Percentiles rank a stretch among this genome's conserved stretches.
phyloP scores from a whole-genome alignment of 2,888 invertebrate genomes.

The Noctuana brunneofusca region DNA sequence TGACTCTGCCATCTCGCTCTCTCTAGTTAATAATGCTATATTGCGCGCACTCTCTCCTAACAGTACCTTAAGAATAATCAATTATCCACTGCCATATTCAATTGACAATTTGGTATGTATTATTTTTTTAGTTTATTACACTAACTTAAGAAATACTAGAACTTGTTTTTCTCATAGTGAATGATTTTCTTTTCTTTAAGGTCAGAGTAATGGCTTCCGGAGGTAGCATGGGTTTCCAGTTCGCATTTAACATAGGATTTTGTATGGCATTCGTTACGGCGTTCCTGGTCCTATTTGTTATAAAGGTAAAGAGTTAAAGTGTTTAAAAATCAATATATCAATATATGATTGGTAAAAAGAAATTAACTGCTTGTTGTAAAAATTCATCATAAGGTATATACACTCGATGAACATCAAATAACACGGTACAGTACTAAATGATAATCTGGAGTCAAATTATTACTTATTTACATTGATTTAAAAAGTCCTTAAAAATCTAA shows the following conservation, averaged over 20 bases:
- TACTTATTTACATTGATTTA: too few species aligned
- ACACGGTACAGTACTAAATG: too few species aligned
- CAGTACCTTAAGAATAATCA: slow-evolving; percentile 77
- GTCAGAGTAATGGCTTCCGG: slow-evolving; percentile 74
- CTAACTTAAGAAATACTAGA: background rate
- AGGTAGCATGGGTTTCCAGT: slow-evolving; percentile 80
- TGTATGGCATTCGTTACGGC: slow-evolving; percentile 89
- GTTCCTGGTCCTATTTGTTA: slow-evolving; percentile 84
- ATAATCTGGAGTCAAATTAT: too few species aligned
- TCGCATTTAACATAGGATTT: slow-evolving; percentile 89
- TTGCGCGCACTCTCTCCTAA: slow-evolving; percentile 72
- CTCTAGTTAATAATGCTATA: slow-evolving; percentile 85
- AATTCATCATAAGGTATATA: too few species aligned
- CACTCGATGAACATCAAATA: too few species aligned
- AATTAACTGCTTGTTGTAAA: too few species aligned
- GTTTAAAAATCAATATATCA: too few species aligned
- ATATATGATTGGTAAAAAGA: too few species aligned
- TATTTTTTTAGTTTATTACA: background rate
- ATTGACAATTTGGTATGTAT: slow-evolving; percentile 82
- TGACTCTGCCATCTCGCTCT: slow-evolving; percentile 86
- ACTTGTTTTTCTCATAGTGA: background rate
- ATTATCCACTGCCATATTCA: slow-evolving; percentile 88
- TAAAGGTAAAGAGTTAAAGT: slow-evolving; percentile 57
- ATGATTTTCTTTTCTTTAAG: slow-evolving; percentile 47
- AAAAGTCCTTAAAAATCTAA: too few species aligned